Percentiles rank a stretch among this genome's conserved stretches.
Conservation (phyloP, 2,113 vertebrate genomes). For the Circaetus gallicus region DNA sequence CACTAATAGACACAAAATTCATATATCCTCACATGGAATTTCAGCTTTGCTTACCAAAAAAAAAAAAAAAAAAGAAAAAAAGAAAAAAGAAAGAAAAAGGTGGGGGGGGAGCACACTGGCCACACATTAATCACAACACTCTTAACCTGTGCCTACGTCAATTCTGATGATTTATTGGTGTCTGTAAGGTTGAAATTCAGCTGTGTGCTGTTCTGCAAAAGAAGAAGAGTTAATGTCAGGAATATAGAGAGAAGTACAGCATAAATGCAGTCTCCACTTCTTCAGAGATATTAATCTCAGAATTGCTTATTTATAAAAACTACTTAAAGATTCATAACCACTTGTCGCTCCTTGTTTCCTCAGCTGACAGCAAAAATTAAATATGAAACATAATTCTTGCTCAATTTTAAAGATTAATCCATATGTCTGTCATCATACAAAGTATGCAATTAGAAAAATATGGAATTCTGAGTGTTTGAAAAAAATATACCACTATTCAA, state of each 20-base stretch:
- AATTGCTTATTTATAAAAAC: conserved; percentile 17
- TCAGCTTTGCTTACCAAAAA: neutral
- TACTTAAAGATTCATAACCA: neutral
- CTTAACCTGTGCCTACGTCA: neutral
- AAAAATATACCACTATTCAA: neutral
- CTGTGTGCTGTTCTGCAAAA: neutral
- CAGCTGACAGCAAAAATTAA: neutral
- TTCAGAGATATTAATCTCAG: neutral
- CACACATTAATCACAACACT: neutral
- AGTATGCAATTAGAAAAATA: neutral
- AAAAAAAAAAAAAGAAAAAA: too few species aligned
- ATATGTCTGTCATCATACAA: neutral
- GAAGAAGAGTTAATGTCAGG: neutral
- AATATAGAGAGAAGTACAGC: neutral
- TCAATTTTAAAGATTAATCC: neutral
- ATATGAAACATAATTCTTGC: neutral
- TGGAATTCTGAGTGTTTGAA: neutral
- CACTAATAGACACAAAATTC: neutral
- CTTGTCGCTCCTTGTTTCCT: neutral
- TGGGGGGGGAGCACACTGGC: neutral
- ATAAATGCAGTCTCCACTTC: neutral
- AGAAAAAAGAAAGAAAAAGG: too few species aligned
- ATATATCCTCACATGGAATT: neutral
- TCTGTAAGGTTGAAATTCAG: neutral
- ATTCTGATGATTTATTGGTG: neutral